Evolutionary conservation across 1,140 invertebrate genomes (phyloP).

Genomic region (Mylabris phalerata): DNA sequence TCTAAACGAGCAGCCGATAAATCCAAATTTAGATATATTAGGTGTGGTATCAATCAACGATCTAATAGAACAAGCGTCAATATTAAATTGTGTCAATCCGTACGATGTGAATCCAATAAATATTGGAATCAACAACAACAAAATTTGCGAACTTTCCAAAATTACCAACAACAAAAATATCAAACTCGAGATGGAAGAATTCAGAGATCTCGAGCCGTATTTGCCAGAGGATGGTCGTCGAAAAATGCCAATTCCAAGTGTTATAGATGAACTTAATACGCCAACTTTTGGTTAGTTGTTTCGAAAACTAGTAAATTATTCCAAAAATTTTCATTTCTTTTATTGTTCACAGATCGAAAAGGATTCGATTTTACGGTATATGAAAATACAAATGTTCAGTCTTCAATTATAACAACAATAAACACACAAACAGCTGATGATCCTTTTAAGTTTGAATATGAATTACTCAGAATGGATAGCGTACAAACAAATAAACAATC

Average conservation of each 20-base stretch:
- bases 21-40: constrained; percentile 12
- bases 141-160: constrained; percentile 16
- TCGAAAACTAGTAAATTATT: background rate
- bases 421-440: constrained; percentile 1
- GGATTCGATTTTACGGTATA: constrained; percentile 16
- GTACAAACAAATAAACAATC: constrained; percentile 10
- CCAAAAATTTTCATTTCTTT: background rate
- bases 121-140: background rate
- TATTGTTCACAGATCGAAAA: constrained; percentile 13
- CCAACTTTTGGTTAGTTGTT: constrained; percentile 27
- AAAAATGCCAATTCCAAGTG: constrained; percentile 17
- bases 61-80: constrained; percentile 5
- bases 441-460: constrained; percentile 15
- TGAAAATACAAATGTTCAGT: constrained; percentile 11
- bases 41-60: constrained; percentile 12
- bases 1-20: background rate
- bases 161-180: constrained; percentile 1
- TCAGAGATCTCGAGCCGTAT: constrained; percentile 27
- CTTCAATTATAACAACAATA: background rate
- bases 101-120: constrained; percentile 21
- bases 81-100: constrained; percentile 22
- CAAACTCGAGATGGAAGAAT: constrained; percentile 34
- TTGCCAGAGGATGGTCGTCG: constrained; percentile 6
- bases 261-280: constrained; percentile 31
- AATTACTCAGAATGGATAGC: constrained; percentile 7